Conservation (phyloP, 2,888 invertebrate genomes). For the Apodemia zela region DNA sequence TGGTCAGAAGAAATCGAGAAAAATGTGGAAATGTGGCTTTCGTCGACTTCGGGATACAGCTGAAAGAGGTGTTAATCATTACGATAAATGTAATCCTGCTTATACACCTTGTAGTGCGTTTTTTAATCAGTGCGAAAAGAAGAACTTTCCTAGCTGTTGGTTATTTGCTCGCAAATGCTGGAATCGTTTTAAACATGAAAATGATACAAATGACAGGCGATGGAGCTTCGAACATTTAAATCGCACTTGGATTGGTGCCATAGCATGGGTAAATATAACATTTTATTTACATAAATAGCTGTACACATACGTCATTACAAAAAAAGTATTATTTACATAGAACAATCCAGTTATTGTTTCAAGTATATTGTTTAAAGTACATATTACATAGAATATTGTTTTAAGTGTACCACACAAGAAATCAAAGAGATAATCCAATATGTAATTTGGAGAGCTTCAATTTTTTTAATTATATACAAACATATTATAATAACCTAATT, state of each 20-base stretch:
- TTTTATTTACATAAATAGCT: constrained; percentile 4
- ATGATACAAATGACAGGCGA: constrained; percentile 57
- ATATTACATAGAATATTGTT: too few relatives aligned
- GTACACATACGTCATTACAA: not conserved
- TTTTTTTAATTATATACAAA: too few relatives aligned
- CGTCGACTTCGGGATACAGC: constrained; percentile 72
- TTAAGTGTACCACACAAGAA: too few relatives aligned
- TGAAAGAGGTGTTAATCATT: constrained; percentile 70
- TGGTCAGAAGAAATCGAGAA: constrained; percentile 26
- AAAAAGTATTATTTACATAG: too few relatives aligned
- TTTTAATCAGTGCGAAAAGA: constrained; percentile 45
- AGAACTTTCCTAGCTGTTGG: constrained; percentile 51
- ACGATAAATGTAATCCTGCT: constrained; percentile 68
- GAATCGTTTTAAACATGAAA: constrained; percentile 41
- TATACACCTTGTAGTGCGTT: constrained; percentile 43
- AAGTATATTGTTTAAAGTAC: too few relatives aligned
- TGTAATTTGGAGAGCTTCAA: too few relatives aligned
- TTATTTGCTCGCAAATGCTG: constrained; percentile 51
- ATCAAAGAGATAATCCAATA: too few relatives aligned
- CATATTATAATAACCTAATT: too few relatives aligned
- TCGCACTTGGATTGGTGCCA: constrained; percentile 72
- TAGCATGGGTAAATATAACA: constrained; percentile 69
- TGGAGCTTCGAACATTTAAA: constrained; percentile 68
- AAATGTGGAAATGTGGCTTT: constrained; percentile 79
- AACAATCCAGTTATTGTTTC: too few relatives aligned